These are phyloP conservation scores for Epizoanthus scotinus DNA, from an alignment of 92 coral and sea anemone genomes.

Conservation along the genomic window DNA sequence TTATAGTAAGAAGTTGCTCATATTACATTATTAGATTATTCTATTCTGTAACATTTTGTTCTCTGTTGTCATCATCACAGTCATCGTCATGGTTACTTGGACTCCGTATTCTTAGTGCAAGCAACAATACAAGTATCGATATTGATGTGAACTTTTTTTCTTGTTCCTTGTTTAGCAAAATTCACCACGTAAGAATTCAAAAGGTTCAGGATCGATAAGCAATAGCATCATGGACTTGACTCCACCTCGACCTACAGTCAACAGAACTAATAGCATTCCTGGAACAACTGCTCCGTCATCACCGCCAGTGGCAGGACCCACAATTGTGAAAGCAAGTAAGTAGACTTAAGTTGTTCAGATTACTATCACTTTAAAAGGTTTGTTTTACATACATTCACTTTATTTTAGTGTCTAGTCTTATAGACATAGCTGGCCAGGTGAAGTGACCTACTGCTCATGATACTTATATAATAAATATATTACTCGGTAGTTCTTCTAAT, in stretches of 20 bases:
- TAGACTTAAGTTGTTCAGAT: background rate
- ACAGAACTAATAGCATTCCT: conserved; percentile 43
- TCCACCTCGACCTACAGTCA: conserved; percentile 63
- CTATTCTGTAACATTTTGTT: too few species aligned
- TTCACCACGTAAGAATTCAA: conserved; percentile 95
- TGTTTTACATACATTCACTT: background rate
- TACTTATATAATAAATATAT: too few species aligned
- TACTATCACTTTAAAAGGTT: background rate
- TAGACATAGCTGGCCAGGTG: too few species aligned
- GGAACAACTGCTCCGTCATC: conserved; percentile 39
- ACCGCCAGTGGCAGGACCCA: conserved; percentile 48
- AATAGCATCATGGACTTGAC: conserved; percentile 67
- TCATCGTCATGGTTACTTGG: too few species aligned
- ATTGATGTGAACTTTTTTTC: too few species aligned
- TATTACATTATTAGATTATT: too few species aligned
- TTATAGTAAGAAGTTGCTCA: too few species aligned
- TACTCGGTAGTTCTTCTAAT: background rate
- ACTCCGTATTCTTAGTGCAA: too few species aligned
- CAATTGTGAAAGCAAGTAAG: conserved; percentile 36
- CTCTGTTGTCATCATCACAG: too few species aligned
- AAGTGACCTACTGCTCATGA: too few species aligned
- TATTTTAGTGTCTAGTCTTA: background rate
- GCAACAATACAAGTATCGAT: too few species aligned
- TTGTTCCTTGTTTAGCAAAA: conserved; percentile 46
- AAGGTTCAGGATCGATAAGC: conserved; percentile 57